Base-by-base conservation (phyloP, 2,797 vertebrate genomes). In the Psittacula derbiana region DNA sequence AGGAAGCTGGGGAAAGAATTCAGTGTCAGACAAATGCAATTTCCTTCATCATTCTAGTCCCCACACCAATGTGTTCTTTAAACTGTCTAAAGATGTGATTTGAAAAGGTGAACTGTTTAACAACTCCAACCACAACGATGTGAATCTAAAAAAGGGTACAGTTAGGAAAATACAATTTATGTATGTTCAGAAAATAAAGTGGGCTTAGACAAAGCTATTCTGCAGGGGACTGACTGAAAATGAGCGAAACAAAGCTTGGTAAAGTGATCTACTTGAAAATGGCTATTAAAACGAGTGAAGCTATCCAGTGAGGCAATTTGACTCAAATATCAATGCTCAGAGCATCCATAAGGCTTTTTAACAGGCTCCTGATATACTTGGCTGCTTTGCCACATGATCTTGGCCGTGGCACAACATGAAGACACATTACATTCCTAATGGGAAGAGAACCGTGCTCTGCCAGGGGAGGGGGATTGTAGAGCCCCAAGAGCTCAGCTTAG, bases 401-500 rank as follows among this genome's bases (percentile, higher is more conserved):
- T 13, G 20, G 71, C 30, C 0, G 1, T 64, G n/a, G 71, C 79
- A 92, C 75, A 44, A 70, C 16, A 69, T 1, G 72, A 60, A 97
- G 95, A 97, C 84, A 17, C 49, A 79, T 53, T 6, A 5, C 53
- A 12, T 62, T 93, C 41, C 89, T 85, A 84, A 96, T 38, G 76
- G 94, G 89, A 94, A 86, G 3, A 28, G 96, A 97, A 40, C 47
- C 6, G 13, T 10, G 23, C 62, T 65, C 66, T 0, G 4, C 38
- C n/a, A 16, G 64, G 43, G 58, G 52, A 25, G 65, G 55, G 78
- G 62, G 44, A 73, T 36, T 67, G 79, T 50, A 53, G n/a, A 80
- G 66, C 64, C 90, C 86, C 83, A 87, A 65, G 74, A 93, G 84
- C 90, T 97, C 94, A 33, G 49, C 88, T 97, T 40, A 80, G 82